phyloP scores from a whole-genome alignment of 2,113 vertebrate genomes.

The Panthera uncia region DNA sequence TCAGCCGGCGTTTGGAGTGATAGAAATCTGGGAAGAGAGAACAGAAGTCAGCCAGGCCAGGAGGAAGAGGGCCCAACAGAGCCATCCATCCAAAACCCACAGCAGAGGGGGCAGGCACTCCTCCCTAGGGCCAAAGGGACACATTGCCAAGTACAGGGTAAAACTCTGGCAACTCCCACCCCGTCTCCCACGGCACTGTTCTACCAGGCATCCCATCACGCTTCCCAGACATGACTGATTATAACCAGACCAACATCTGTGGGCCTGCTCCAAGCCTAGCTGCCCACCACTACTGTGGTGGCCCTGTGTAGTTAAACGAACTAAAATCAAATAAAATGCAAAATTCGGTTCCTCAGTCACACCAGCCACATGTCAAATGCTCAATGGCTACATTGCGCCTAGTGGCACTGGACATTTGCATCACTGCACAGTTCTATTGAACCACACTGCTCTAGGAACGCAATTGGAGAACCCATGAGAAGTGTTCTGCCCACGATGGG shows the following conservation, averaged over 20 bases:
- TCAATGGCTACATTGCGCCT: not conserved
- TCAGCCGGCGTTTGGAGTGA: conserved; percentile 87
- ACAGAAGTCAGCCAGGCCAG: not conserved
- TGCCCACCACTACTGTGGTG: not conserved
- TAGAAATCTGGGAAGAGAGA: conserved; percentile 90
- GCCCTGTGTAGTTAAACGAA: not conserved
- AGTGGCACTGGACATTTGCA: not conserved
- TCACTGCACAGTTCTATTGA: not conserved
- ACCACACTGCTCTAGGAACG: no score
- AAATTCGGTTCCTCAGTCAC: not conserved
- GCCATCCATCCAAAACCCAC: not conserved
- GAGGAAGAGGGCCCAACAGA: not conserved
- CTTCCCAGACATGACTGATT: not conserved
- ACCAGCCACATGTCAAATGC: not conserved
- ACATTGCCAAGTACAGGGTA: not conserved
- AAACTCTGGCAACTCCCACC: not conserved
- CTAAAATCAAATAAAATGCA: not conserved
- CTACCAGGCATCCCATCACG: rapidly evolving
- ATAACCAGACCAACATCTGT: rapidly evolving
- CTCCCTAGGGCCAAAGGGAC: not conserved
- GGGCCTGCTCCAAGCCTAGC: not conserved
- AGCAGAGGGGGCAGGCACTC: not conserved
- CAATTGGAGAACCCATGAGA: no score
- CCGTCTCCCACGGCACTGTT: not conserved
- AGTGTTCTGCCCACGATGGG: no score